phyloP scores from a whole-genome alignment of 1,140 invertebrate genomes.

The Archegozetes longisetosus region DNA sequence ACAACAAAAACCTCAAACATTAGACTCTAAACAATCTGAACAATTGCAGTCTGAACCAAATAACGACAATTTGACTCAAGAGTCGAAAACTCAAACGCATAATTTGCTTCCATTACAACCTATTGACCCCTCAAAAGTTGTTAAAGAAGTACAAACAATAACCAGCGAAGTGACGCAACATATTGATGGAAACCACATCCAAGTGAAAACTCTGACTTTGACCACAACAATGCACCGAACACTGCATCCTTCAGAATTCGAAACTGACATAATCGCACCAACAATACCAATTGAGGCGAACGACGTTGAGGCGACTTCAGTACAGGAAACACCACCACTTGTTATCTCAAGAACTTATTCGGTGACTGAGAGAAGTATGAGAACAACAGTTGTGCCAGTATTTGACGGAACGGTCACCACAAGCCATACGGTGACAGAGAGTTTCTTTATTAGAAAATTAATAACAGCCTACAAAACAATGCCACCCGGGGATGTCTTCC shows the following conservation, averaged over 20 bases:
- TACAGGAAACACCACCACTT: constrained; percentile 17
- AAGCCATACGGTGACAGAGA: constrained; percentile 24
- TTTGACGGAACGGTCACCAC: constrained; percentile 21
- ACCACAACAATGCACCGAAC: constrained; percentile 58
- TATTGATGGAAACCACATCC: constrained; percentile 18
- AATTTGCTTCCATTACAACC: constrained; percentile 4
- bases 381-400: constrained; percentile 24
- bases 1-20: neutral
- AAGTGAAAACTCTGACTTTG: constrained; percentile 22
- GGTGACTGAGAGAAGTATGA: constrained; percentile 20
- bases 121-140: constrained; percentile 20
- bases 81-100: neutral
- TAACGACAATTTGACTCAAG: neutral
- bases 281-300: constrained; percentile 12
- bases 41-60: neutral
- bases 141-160: constrained; percentile 22
- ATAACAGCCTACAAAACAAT: constrained; percentile 24
- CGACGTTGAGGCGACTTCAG: constrained; percentile 10
- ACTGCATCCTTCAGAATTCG: constrained; percentile 53
- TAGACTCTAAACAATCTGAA: neutral
- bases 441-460: constrained; percentile 24
- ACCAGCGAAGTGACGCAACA: constrained; percentile 21
- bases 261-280: constrained; percentile 14
- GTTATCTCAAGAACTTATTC: constrained; percentile 24
- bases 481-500: constrained; percentile 19